Base-by-base conservation (phyloP, 2,797 vertebrate species). In the Tamandua tetradactyla region DNA sequence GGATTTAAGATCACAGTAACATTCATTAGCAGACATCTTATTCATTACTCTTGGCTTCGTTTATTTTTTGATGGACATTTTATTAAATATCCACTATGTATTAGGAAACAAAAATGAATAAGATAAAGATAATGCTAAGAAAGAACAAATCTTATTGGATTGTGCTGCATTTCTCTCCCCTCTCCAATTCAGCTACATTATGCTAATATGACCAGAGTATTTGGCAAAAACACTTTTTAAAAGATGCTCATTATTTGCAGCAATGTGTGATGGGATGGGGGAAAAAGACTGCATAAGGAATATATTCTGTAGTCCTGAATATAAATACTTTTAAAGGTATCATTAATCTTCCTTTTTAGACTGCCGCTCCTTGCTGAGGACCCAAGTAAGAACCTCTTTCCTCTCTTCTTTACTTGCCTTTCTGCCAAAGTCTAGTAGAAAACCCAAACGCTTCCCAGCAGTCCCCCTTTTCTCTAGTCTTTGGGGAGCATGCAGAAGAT, bases 231-330 rank as follows among this genome's bases (percentile, higher is more conserved):
- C 2, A 27, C 0, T 80, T 55, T 55, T 55, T 20, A 5, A 20
- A 44, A 42, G 79, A 61, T 0, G 14, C 14, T 71, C 37, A 15
- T 32, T 55, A 9, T 23, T 30, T 74, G 72, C 2, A 1, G 71
- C 23, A 66, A 11, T 3, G 22, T 2, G 5, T 2, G 2, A 2
- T 4, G n/a, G 44, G 7, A 11, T 15, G 6, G 10, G 18, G 1
- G n/a, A 47, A 30, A 30, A 32, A 74, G 74, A 59, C 4, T 11
- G 7, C 23, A 52, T 18, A 68, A 49, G 37, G 13, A 17, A 1
- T 66, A 30, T 7, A 27, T 12, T 68, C 20, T 44, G 27, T 2
- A 55, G 10, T 27, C 82, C 87, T 57, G 68, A 55, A 62, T 2
- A 47, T 27, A 76, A 68, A 47, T 20, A 27, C 6, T 35, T 83